Conservation (phyloP, 2,113 vertebrate species). For the Oncorhynchus masou region DNA sequence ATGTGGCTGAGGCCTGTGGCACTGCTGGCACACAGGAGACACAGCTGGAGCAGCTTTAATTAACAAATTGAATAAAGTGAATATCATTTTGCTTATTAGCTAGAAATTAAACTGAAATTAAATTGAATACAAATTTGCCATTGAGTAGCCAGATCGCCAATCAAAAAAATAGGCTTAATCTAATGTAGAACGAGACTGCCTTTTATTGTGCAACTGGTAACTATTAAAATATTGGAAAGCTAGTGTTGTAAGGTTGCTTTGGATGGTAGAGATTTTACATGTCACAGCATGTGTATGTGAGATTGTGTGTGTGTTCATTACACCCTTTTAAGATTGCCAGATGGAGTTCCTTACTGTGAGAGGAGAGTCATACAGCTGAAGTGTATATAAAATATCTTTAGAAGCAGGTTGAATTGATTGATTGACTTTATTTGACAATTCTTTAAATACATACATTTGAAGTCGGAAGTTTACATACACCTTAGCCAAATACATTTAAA, state of each 20-base stretch:
- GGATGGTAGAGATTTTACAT: not conserved
- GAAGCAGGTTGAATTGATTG: too few relatives aligned
- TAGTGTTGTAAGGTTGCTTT: not conserved
- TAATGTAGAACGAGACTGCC: slow-evolving; percentile 50
- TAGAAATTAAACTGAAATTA: slow-evolving; percentile 75
- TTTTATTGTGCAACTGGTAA: slow-evolving; percentile 25
- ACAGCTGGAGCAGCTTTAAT: slow-evolving; percentile 80
- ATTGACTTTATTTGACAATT: too few relatives aligned
- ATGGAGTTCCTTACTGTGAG: slow-evolving; percentile 50
- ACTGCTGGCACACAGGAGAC: slow-evolving; percentile 38
- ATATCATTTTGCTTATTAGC: slow-evolving; percentile 74
- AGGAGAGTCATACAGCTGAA: slow-evolving; percentile 50
- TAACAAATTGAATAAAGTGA: slow-evolving; percentile 70
- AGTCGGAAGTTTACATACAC: too few relatives aligned
- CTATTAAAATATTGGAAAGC: not conserved
- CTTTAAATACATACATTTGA: too few relatives aligned
- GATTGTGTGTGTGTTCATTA: slow-evolving; percentile 31
- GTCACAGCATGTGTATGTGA: not conserved
- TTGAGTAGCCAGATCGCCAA: slow-evolving; percentile 38
- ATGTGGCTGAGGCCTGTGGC: slow-evolving; percentile 37
- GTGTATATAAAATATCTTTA: slow-evolving; percentile 21
- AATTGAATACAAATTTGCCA: slow-evolving; percentile 69
- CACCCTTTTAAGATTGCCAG: slow-evolving; percentile 35
- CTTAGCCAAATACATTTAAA: too few relatives aligned
- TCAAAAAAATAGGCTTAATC: slow-evolving; percentile 26